Percentiles rank a stretch among this genome's conserved stretches.
Conservation (phyloP, 1,140 invertebrate genomes). For the Contarinia nasturtii region DNA sequence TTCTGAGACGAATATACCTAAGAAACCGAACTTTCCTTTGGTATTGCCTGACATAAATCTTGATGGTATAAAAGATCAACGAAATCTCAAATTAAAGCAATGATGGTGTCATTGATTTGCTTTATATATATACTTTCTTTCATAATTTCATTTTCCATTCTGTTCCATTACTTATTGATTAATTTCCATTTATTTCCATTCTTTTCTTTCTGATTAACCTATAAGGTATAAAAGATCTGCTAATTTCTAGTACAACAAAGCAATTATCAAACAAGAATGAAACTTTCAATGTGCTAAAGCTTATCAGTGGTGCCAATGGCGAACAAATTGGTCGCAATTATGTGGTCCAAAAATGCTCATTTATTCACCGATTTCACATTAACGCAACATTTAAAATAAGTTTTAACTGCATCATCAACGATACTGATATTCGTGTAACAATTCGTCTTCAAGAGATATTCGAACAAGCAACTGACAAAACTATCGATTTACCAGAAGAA, state of each 20-base stretch:
- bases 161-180: too few relatives aligned
- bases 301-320: conserved; percentile 35
- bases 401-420: conserved; percentile 30
- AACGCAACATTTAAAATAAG: conserved; percentile 16
- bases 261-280: conserved; percentile 10
- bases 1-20: conserved; percentile 29
- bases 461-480: conserved; percentile 19
- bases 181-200: too few relatives aligned
- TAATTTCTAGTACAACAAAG: conserved; percentile 30
- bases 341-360: conserved; percentile 27
- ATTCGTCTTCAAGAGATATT: conserved; percentile 22
- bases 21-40: conserved; percentile 41
- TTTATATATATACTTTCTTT: too few relatives aligned
- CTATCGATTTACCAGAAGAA: conserved; percentile 11
- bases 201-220: too few relatives aligned
- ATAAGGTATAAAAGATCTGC: conserved; percentile 42
- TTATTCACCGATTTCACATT: conserved; percentile 23
- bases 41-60: conserved; percentile 48
- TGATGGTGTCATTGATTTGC: too few relatives aligned
- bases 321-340: conserved; percentile 28
- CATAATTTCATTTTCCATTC: too few relatives aligned
- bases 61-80: conserved; percentile 43
- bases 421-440: conserved; percentile 14
- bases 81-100: too few relatives aligned
- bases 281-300: conserved; percentile 32